Base-by-base conservation (phyloP, 1,140 invertebrate species). In the Drosophila equinoxialis region DNA sequence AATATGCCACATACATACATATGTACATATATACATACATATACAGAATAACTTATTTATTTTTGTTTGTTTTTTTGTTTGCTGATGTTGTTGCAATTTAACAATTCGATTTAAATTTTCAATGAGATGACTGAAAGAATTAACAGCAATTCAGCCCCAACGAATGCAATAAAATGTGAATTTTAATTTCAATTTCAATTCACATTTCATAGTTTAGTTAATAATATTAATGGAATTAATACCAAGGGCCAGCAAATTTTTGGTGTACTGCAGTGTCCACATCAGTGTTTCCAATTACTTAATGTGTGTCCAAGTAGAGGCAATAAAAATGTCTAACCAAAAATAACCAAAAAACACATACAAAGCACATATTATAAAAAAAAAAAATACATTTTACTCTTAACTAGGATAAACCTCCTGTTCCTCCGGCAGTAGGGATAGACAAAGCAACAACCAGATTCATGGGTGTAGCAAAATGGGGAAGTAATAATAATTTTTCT, bases 271-370 rank as follows among this genome's bases (percentile, higher is more conserved):
- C 35, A 37, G 1, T 10, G 20, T 20, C 7, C 45, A 51, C 23
- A 7, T 51, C 35, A 10, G 17, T 51, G 8, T 79, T 79, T 79
- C 39, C 76, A 79, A 79, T 79, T 79, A 79, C 76, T 79, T 79
- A 79, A 79, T 79, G 68, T 76, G 60, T 75, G 68, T 48, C 20
- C 60, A 23, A 3, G 48, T 23, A 20, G 20, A 48, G 30, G 37
- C 59, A 73, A 62, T 63, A 51, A 73, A 68, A 72, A 35, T 62
- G 35, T 51, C 41, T 35, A 33, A 51, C 45, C 7, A 48, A 60
- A 64, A 65, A 75, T 68, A 72, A 72, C 42, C 57, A 65, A 75
- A 71, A 72, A 72, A 51, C 45, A 79, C 65, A 76, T 76, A 68
- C 73, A 71, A 45, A 64, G 65, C 41, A 76, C 65, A 75, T 61